Base-by-base conservation (phyloP, 37 sponge, comb jelly and placozoan genomes). In the Ephydatia muelleri region DNA sequence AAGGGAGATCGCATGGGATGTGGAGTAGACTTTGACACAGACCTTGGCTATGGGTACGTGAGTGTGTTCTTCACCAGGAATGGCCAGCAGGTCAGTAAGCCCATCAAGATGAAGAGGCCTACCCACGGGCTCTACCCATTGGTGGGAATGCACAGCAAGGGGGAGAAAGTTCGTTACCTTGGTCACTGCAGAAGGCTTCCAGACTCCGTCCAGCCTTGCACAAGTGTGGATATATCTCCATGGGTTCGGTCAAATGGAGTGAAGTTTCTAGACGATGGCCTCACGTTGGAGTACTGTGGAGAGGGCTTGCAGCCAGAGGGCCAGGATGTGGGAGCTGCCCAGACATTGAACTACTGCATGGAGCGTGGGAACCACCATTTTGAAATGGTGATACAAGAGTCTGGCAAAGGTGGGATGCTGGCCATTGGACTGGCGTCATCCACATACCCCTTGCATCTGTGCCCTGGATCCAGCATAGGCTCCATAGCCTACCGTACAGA, bases 21-120 rank as follows among this genome's bases (percentile, higher is more conserved):
- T 78, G 95, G 92, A 16, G 78, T 90, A 2, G 88, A 90, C 57
- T 92, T 84, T 73, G 84, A 81, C 36, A n/a, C 67, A 13, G 91
- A 89, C 35, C 47, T 33, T 38, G 91, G 85, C 1, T 49, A 47
- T 28, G 91, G 83, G 19, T 90, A 80, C 37, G 89, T 84, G 68
- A 75, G 78, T 2, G 84, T 97, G 3, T 97, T 92, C 79, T 97
- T 97, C 83, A 94, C 95, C 9, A 94, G 92, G 84, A 97, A 97
- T 67, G 93, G 95, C 0, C 33, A 86, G 65, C 67, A 65, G 26
- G 83, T 95, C 5, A 91, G 93, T 0, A 67, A 81, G 26, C 40
- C 82, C 32, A 86, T 86, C 25, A 80, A 76, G 34, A 87, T 91
- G 88, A 86, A 84, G 80, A 73, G 82, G 21, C 96, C 94, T 3